phyloP scores from a whole-genome alignment of 2,888 invertebrate species.

The Cheilosia soror region DNA sequence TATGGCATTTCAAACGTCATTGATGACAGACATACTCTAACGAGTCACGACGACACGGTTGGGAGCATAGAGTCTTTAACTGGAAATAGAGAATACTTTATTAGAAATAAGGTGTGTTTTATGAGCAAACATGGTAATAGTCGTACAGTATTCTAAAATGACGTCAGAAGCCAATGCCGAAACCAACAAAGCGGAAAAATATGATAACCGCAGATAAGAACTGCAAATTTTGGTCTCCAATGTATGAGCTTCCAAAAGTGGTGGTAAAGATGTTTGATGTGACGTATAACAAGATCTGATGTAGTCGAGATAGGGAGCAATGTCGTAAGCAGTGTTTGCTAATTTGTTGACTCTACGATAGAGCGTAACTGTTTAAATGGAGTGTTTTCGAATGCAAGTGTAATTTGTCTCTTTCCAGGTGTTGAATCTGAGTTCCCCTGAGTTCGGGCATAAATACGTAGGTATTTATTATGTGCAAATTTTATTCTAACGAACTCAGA shows the following conservation, averaged over 20 bases:
- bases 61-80: too few relatives aligned
- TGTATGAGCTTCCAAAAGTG: too few relatives aligned
- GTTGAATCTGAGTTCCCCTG: too few relatives aligned
- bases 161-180: background rate
- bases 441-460: too few relatives aligned
- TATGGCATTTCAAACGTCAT: slow-evolving; percentile 15
- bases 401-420: too few relatives aligned
- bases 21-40: slow-evolving; percentile 7
- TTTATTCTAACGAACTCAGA: too few relatives aligned
- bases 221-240: background rate
- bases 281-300: background rate
- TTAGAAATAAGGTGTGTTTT: background rate
- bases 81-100: background rate
- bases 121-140: background rate
- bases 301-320: background rate
- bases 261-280: background rate
- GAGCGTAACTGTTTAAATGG: background rate
- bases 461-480: too few relatives aligned
- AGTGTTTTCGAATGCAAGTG: too few relatives aligned
- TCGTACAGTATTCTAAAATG: background rate
- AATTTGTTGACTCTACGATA: background rate
- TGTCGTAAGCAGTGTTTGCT: background rate
- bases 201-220: background rate
- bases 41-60: too few relatives aligned
- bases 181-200: background rate